Evolutionary conservation across 2,113 vertebrate genomes (phyloP), one percentile per base, ranked within the genome.

Genomic region (Salvelinus fontinalis): DNA sequence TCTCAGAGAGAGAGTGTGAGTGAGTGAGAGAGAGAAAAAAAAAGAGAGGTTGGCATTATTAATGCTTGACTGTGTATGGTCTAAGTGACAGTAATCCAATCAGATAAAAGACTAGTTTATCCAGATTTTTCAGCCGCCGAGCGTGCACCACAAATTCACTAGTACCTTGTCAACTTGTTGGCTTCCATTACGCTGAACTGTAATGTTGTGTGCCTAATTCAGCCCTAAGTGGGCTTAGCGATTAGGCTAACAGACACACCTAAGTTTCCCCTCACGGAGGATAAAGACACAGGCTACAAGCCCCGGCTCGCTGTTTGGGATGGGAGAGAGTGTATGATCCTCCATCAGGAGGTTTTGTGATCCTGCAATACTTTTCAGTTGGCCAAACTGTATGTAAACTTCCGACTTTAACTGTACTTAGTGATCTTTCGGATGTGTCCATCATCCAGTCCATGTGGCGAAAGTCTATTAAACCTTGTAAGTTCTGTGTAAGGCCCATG

Each of bases 91-190:
- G 70, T 86, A 84, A 90, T 88, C 75, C 80, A 88, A 85, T 90
- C 86, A 87, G 82, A 91, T 86, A 81, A 84, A 89, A 78, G 78
- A 90, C 87, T 84, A 85, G 82, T 88, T 84, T 83, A 84, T 60
- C 83, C 59, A 49, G 76, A 83, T 86, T 81, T 80, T 82, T 81
- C 83, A 83, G 87, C 75, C 64, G 70, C 74, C 84, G 65, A 39
- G 72, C n/a, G 9, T 74, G 78, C 75, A 79, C 78, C 85, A 81
- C 79, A 85, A 44, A 86, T 78, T 83, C 82, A 86, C 78, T 81
- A 83, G 83, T 81, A 11, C 71, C 79, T 79, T 83, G 81, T 90
- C 89, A 87, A 77, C 84, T 84, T 79, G 76, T 79, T 87, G 73
- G 76, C 70, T 82, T 79, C 73, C 70, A 76, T 87, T 84, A 86